phyloP scores from a whole-genome alignment of 2,113 vertebrate species.

The Pangasianodon hypophthalmus region DNA sequence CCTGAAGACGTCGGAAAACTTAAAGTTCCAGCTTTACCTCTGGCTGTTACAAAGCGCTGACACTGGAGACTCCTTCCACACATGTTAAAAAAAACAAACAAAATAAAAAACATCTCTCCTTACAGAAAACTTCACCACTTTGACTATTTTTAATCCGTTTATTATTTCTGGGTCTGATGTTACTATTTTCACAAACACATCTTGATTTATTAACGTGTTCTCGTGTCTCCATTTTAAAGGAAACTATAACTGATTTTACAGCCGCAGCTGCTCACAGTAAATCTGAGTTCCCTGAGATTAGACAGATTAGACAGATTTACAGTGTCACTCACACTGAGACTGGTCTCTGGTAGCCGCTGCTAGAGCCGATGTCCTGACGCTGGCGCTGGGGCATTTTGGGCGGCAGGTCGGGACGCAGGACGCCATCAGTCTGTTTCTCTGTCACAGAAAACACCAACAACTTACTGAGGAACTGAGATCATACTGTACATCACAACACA shows the following conservation, averaged over 20 bases:
- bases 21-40: too few relatives aligned
- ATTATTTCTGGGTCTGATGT: neutral
- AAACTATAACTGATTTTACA: neutral
- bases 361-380: constrained; percentile 74
- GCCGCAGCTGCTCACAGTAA: neutral
- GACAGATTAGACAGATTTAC: neutral
- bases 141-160: too few relatives aligned
- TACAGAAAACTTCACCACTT: too few relatives aligned
- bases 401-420: constrained; percentile 67
- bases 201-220: neutral
- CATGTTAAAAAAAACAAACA: too few relatives aligned
- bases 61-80: too few relatives aligned
- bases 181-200: neutral
- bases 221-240: neutral
- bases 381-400: constrained; percentile 75
- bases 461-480: neutral
- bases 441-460: neutral
- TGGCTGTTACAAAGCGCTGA: too few relatives aligned
- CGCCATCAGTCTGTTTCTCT: neutral
- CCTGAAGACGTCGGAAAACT: too few relatives aligned
- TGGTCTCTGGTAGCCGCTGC: constrained; percentile 90
- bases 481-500: neutral
- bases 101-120: too few relatives aligned
- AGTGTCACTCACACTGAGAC: constrained; percentile 84
- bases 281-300: neutral